Conservation (phyloP, 2,888 invertebrate species). For the Coremacera marginata region DNA sequence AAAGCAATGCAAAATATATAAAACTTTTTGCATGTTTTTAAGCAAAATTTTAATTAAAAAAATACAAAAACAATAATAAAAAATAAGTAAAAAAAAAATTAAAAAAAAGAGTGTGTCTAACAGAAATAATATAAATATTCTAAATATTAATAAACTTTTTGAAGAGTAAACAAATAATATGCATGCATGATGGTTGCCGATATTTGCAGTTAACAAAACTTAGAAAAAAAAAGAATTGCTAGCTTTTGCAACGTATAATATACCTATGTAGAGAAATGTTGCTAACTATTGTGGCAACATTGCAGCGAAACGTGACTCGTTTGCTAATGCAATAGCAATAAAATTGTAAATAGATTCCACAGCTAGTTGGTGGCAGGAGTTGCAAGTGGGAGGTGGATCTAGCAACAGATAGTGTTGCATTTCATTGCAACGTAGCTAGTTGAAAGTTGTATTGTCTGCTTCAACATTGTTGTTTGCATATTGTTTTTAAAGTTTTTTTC, state of each 20-base stretch:
- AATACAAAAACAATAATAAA: too few species aligned
- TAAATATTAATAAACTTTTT: too few species aligned
- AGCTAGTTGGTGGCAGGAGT: not conserved
- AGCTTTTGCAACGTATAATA: not conserved
- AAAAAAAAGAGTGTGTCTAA: too few species aligned
- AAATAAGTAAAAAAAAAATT: too few species aligned
- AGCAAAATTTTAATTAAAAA: too few species aligned
- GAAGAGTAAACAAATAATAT: too few species aligned
- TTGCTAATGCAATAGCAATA: conserved; percentile 2
- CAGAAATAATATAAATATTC: too few species aligned
- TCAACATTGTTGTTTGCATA: not conserved
- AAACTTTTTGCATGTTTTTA: too few species aligned
- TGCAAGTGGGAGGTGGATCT: too few species aligned
- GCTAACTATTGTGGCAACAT: conserved; percentile 18
- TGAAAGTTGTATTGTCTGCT: not conserved
- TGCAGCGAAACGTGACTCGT: conserved; percentile 11
- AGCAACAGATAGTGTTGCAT: conserved; percentile 8
- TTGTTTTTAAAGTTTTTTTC: not conserved
- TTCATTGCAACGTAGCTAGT: not conserved
- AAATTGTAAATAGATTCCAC: conserved; percentile 5
- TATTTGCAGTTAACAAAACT: too few species aligned
- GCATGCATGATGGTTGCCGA: too few species aligned
- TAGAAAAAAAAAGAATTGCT: not conserved
- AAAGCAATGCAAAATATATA: too few species aligned
- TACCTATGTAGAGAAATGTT: not conserved